These are phyloP conservation scores for Apis cerana DNA, from an alignment of 1,140 invertebrate genomes.

Conservation along the genomic window DNA sequence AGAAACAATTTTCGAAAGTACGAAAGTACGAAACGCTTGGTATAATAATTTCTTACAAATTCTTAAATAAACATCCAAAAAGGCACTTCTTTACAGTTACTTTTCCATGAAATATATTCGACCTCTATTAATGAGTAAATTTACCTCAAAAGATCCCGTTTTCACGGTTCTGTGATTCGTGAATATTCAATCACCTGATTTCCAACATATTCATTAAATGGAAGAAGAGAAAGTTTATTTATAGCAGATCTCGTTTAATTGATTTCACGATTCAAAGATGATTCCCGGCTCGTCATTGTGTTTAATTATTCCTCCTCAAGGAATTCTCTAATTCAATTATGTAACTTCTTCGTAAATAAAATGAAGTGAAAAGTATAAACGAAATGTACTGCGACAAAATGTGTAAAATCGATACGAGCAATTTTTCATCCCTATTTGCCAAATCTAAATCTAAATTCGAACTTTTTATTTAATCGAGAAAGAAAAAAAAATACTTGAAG, in stretches of 20 bases:
- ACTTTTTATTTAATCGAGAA: neutral
- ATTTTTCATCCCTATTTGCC: neutral
- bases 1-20: neutral
- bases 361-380: neutral
- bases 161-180: conserved; percentile 34
- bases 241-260: conserved; percentile 57
- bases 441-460: neutral
- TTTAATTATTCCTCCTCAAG: conserved; percentile 20
- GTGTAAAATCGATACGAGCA: neutral
- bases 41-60: neutral
- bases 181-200: conserved; percentile 53
- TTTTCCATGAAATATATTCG: neutral
- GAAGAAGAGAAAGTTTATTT: conserved; percentile 41
- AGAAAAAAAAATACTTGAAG: neutral
- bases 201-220: conserved; percentile 48
- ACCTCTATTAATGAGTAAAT: conserved; percentile 17
- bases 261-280: conserved; percentile 52
- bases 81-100: neutral
- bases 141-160: conserved; percentile 2
- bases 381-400: neutral
- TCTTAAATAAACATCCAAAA: neutral
- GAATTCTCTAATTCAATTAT: conserved; percentile 38
- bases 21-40: neutral
- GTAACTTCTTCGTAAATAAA: conserved; percentile 24
- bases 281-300: neutral